Base-by-base conservation (phyloP, 2,888 invertebrate genomes). In the Sabatieria punctata region DNA sequence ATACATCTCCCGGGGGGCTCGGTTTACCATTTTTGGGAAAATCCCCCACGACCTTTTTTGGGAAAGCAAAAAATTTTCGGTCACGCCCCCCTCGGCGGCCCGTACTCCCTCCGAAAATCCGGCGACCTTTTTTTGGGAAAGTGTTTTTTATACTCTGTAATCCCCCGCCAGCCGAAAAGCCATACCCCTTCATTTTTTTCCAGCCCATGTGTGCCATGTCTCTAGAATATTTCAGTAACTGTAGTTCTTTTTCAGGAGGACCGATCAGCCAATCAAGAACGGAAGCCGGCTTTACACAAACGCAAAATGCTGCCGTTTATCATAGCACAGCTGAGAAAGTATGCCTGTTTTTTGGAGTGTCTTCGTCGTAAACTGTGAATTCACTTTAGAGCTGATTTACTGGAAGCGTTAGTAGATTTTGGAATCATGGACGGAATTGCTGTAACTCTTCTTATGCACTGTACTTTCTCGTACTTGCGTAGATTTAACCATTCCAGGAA, bases 381-480 rank as follows among this genome's bases (percentile, higher is more conserved):
- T 49, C 4, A 27, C 4, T 49, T 50, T 45, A 46, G 39, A 47
- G 38, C 48, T 23, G 57, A 58, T 36, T 73, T 97, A 55, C 88
- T 91, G 68, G 74, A 86, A 53, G 89, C 93, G 1, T 89, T 97
- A 70, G 75, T 97, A 46, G 97, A 97, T 67, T 88, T 89, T 69
- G 93, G 93, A 8, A 66, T 72, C 48, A 61, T 72, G 41, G 57
- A 61, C 50, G 69, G 68, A 19, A 62, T 72, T 43, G 68, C 71
- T n/a, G 67, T 66, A 57, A 58, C 63, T 52, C 26, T 19, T 25
- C 44, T 21, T 11, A 15, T 24, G 13, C 43, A 18, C 13, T 13
- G 13, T 35, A 4, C 24, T n/a, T 18, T 4, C 30, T 15, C 30
- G 15, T 30, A 30, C 30, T 8, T 42, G 42, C 36, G 36, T 36